phyloP scores from a whole-genome alignment of 1,140 invertebrate species.

The Globodera rostochiensis region DNA sequence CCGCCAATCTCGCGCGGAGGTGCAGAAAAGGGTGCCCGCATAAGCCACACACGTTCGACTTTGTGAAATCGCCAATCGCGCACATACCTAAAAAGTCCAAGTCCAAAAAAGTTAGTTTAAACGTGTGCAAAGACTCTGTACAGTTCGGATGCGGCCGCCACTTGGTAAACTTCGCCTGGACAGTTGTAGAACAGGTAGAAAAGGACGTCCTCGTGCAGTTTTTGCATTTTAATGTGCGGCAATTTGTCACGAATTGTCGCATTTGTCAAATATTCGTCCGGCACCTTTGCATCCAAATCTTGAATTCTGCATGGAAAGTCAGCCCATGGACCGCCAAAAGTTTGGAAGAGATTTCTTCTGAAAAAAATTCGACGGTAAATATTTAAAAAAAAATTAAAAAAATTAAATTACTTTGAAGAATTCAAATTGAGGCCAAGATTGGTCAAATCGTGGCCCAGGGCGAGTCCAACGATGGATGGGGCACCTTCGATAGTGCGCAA shows the following conservation, averaged over 20 bases:
- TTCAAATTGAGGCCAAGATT: slow-evolving; percentile 95
- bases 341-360: slow-evolving; percentile 81
- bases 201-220: slow-evolving; percentile 96
- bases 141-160: slow-evolving; percentile 92
- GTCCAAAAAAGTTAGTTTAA: neutral
- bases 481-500: slow-evolving; percentile 87
- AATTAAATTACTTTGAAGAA: slow-evolving; percentile 77
- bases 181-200: slow-evolving; percentile 99
- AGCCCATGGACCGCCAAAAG: slow-evolving; percentile 96
- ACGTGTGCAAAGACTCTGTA: slow-evolving; percentile 72
- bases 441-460: slow-evolving; percentile 93
- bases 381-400: slow-evolving; percentile 12
- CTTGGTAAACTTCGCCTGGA: slow-evolving; percentile 93
- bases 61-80: slow-evolving; percentile 99
- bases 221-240: slow-evolving; percentile 87
- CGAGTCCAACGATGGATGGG: slow-evolving; percentile 76
- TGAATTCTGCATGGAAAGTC: slow-evolving; percentile 94
- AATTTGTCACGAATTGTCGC: slow-evolving; percentile 74
- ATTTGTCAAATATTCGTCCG: slow-evolving; percentile 97
- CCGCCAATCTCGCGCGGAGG: slow-evolving; percentile 79
- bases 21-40: slow-evolving; percentile 73
- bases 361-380: slow-evolving; percentile 29
- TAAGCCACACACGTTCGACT: slow-evolving; percentile 98
- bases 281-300: slow-evolving; percentile 92
- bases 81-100: slow-evolving; percentile 74